These are phyloP conservation scores for Hyperoplus lanceolatus DNA, from an alignment of 2,797 vertebrate species.

Conservation along the genomic window DNA sequence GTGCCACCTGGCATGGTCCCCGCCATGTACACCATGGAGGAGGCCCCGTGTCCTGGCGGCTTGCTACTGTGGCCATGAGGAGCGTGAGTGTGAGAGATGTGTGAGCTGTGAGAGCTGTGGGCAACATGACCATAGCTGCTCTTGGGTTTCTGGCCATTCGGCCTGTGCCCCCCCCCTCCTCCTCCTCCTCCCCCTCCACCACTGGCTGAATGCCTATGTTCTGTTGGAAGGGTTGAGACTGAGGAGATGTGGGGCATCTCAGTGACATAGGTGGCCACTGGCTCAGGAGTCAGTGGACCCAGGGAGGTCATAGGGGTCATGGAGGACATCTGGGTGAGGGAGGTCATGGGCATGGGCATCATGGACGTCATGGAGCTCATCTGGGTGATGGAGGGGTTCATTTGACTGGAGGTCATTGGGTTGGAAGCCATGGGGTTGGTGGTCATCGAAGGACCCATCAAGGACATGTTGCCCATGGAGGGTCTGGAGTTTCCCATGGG, in stretches of 20 bases:
- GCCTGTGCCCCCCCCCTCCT: constrained; percentile 78
- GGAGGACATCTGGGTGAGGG: constrained; percentile 50
- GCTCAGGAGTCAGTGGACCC: constrained; percentile 90
- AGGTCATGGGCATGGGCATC: constrained; percentile 64
- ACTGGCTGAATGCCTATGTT: constrained; percentile 81
- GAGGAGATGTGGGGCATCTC: constrained; percentile 85
- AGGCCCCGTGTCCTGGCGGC: constrained; percentile 71
- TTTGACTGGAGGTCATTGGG: constrained; percentile 67
- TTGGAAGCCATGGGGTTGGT: constrained; percentile 74
- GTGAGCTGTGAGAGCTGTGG: constrained; percentile 61
- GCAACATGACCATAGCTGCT: constrained; percentile 66
- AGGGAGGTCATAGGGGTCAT: constrained; percentile 85
- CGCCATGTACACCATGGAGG: constrained; percentile 78
- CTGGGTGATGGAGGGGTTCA: constrained; percentile 72
- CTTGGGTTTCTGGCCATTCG: constrained; percentile 92
- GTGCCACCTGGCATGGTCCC: constrained; percentile 82
- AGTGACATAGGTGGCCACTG: constrained; percentile 90
- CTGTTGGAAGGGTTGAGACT: constrained; percentile 85
- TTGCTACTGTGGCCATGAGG: constrained; percentile 82
- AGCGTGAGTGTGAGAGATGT: constrained; percentile 64
- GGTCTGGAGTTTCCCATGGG: constrained; percentile 87
- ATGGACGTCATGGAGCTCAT: constrained; percentile 71
- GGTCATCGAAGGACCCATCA: constrained; percentile 69
- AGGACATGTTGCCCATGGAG: constrained; percentile 75
- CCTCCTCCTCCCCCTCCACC: constrained; percentile 48